Conservation (phyloP, 2,888 invertebrate species). For the Stenichneumon culpator region DNA sequence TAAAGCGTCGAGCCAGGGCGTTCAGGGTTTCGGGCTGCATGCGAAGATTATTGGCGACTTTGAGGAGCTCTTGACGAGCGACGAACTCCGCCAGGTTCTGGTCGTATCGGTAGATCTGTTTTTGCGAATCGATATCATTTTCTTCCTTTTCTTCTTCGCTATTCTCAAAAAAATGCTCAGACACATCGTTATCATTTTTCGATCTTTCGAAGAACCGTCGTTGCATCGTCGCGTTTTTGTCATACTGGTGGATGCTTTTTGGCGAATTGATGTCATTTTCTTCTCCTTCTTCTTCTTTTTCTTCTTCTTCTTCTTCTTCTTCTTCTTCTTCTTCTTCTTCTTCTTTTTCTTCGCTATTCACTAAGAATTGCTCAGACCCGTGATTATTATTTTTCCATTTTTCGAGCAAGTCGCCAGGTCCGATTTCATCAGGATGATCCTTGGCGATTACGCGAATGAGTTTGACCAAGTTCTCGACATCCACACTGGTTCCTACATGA, state of each 20-base stretch:
- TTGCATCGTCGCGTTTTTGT: background rate
- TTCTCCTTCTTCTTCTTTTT: background rate
- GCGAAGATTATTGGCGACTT: background rate
- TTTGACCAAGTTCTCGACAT: constrained; percentile 5
- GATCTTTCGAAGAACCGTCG: background rate
- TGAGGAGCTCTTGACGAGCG: background rate
- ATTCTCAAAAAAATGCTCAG: background rate
- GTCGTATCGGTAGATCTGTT: background rate
- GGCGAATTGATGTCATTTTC: background rate
- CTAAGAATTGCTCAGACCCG: background rate
- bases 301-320: background rate
- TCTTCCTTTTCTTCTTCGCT: background rate
- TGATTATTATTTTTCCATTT: background rate
- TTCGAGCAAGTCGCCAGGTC: background rate
- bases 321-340: background rate
- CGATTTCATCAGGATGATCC: constrained; percentile 32
- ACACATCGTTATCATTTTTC: background rate
- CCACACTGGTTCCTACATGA: background rate
- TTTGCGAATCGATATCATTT: background rate
- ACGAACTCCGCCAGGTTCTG: background rate
- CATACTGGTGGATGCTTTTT: background rate
- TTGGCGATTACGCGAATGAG: constrained; percentile 35
- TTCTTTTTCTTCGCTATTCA: constrained; percentile 12
- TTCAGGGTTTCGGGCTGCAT: background rate
- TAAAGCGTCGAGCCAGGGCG: background rate